Evolutionary conservation across 2,797 vertebrate genomes (phyloP).

Genomic region (Microhierax caerulescens): DNA sequence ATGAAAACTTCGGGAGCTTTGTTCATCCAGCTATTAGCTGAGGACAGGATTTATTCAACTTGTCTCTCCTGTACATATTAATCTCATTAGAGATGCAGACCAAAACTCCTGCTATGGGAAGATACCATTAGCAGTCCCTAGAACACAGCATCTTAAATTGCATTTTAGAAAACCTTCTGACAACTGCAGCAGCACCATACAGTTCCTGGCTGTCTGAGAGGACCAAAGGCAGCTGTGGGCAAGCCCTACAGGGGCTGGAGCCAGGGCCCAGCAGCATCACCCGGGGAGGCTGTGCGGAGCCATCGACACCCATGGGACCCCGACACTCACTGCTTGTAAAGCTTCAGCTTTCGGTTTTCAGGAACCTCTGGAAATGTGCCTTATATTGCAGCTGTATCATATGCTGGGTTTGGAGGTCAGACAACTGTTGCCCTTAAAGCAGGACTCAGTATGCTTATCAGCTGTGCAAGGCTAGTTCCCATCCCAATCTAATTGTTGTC

Average conservation of each 20-base stretch:
- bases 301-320: accelerated
- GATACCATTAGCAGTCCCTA: not conserved
- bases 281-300: accelerated
- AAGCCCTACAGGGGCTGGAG: not conserved
- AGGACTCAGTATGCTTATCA: not conserved
- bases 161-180: not conserved
- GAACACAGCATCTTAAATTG: not conserved
- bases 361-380: not conserved
- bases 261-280: accelerated
- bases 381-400: not conserved
- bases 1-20: not conserved
- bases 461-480: not conserved
- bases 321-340: accelerated
- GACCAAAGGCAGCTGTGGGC: accelerated
- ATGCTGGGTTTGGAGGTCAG: not conserved
- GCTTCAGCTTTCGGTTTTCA: not conserved
- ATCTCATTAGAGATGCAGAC: not conserved
- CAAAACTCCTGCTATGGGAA: not conserved
- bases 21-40: not conserved
- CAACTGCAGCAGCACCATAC: not conserved
- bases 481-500: not conserved
- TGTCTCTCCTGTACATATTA: not conserved
- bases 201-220: accelerated
- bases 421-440: not conserved
- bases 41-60: not conserved